Percentiles rank a stretch among this genome's conserved stretches.
Conservation (phyloP, 2,113 vertebrate genomes). For the Macrotus californicus region DNA sequence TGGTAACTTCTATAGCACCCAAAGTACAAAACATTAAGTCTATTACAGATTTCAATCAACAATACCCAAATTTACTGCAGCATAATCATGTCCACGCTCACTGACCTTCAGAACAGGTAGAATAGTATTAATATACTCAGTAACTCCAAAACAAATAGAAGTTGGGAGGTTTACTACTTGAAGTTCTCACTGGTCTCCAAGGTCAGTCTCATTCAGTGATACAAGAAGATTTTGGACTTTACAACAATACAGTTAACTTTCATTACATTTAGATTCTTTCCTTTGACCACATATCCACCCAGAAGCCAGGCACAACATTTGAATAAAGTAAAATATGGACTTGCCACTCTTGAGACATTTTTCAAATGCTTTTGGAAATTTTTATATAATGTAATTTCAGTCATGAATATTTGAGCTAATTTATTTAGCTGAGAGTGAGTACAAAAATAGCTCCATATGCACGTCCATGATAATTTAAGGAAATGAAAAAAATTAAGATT, state of each 20-base stretch:
- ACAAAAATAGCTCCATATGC: conserved; percentile 40
- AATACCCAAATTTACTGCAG: not conserved
- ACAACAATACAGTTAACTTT: conserved; percentile 2
- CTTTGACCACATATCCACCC: conserved; percentile 5
- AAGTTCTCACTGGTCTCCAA: not conserved
- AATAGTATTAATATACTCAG: not conserved
- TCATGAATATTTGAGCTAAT: conserved; percentile 51
- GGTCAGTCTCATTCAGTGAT: not conserved
- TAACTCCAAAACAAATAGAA: not conserved
- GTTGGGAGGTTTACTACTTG: not conserved
- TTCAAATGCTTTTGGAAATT: conserved; percentile 47
- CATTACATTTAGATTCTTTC: not conserved
- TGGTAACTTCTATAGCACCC: not conserved
- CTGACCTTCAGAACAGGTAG: not conserved
- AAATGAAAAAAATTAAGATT: conserved; percentile 59
- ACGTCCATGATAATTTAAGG: conserved; percentile 32
- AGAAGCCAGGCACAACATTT: conserved; percentile 42
- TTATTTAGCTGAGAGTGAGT: conserved; percentile 54
- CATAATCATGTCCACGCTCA: conserved; percentile 17
- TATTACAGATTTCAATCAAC: conserved; percentile 23
- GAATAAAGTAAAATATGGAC: conserved; percentile 39
- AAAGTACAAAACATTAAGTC: conserved; percentile 25
- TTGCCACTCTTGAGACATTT: conserved; percentile 34
- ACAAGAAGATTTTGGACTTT: not conserved
- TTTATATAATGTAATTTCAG: conserved; percentile 50